Conservation (phyloP, 2,113 vertebrate genomes). For the Hymenochirus boettgeri region DNA sequence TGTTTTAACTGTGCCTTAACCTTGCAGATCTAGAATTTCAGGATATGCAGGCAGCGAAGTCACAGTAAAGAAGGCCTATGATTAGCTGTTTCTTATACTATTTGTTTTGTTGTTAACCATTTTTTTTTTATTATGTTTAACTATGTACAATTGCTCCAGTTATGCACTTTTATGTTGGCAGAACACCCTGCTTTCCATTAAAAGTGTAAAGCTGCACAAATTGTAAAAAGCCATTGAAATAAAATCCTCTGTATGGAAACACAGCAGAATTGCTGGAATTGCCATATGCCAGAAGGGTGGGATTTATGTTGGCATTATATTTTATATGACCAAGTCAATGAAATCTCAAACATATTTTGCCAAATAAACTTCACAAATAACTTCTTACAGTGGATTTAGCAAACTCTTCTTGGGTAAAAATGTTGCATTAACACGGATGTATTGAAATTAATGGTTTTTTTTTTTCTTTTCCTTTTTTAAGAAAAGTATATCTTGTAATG, state of each 20-base stretch:
- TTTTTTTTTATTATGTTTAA: too few relatives aligned
- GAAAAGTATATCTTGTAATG: too few relatives aligned
- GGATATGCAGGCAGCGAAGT: too few relatives aligned
- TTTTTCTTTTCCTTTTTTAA: too few relatives aligned
- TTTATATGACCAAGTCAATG: conserved; percentile 38
- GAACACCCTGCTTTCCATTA: conserved; percentile 44
- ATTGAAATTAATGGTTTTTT: too few relatives aligned
- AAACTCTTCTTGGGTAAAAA: conserved; percentile 21
- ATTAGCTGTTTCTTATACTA: too few relatives aligned
- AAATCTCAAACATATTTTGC: conserved; percentile 39
- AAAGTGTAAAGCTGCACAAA: conserved; percentile 40
- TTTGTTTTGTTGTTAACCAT: too few relatives aligned
- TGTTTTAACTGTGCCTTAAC: too few relatives aligned
- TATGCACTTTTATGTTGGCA: conserved; percentile 44
- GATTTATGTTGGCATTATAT: conserved; percentile 42
- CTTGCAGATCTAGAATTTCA: too few relatives aligned
- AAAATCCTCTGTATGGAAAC: conserved; percentile 50
- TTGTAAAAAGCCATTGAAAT: conserved; percentile 49
- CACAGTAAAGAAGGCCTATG: too few relatives aligned
- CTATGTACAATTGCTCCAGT: conserved; percentile 18
- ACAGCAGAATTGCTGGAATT: conserved; percentile 35
- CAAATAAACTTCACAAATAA: conserved; percentile 36
- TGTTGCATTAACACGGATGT: background rate
- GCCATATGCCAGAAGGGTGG: conserved; percentile 51
- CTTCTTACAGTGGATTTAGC: conserved; percentile 3